Base-by-base conservation (phyloP, 1,140 invertebrate species). In the Pseudomyrmex sp. region DNA sequence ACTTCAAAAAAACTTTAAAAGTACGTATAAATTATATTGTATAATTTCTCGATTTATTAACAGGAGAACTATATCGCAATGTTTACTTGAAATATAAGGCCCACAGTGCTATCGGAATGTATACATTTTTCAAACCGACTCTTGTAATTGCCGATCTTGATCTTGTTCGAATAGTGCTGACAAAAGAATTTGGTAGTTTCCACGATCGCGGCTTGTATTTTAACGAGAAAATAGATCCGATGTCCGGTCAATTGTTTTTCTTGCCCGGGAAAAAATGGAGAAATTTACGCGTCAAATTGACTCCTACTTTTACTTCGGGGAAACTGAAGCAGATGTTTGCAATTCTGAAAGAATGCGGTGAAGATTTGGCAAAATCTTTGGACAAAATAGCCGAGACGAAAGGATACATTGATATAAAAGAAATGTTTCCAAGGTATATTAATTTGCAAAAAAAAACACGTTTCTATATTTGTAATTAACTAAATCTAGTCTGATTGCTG, bases 251-350 rank as follows among this genome's bases (percentile, higher is more conserved):
- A 83, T 86, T 96, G 54, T 95, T 96, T 66, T 88, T 91, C 18
- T 63, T 95, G 44, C 85, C 91, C 12, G 93, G 93, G 0, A 91
- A 94, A 35, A 86, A 94, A 82, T 96, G 95, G 96, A 94, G 93
- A 63, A 91, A 90, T 48, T 72, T 96, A 0, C 91, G 96, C 48
- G 86, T 90, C 0, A 95, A 95, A 75, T 76, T 96, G 4, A 94
- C 94, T 0, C 95, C 96, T 0, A 94, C 95, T 3, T 96, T 96
- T 82, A 95, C 95, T 1, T 93, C 95, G 0, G 94, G 93, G 2
- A 96, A 96, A 90, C 91, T 96, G 12, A 96, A 95, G 88, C 88
- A 85, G 0, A 96, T 96, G 94, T 95, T 95, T 13, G 84, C 83
- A 2, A 91, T 95, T 0, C 86, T 96, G 3, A 90, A 94, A 13